Conservation (phyloP, 2,113 vertebrate species). For the Promerops cafer region DNA sequence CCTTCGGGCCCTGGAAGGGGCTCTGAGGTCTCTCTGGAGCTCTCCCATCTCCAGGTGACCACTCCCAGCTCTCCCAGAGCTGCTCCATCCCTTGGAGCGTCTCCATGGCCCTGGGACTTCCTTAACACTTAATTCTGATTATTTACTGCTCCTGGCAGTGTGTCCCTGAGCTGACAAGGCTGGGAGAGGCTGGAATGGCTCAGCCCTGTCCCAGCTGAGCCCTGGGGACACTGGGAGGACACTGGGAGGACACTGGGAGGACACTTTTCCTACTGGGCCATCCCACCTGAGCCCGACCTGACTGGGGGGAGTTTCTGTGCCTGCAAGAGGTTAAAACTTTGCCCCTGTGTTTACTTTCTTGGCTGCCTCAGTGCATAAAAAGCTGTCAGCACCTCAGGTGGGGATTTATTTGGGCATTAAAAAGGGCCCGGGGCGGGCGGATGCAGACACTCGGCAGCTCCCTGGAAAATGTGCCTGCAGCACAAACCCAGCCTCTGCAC, state of each 20-base stretch:
- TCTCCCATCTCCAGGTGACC: not conserved
- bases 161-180: not conserved
- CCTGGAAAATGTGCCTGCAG: constrained; percentile 79
- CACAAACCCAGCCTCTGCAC: constrained; percentile 57
- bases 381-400: constrained; percentile 80
- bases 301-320: not conserved
- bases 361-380: constrained; percentile 73
- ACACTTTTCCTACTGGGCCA: not conserved
- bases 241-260: not conserved
- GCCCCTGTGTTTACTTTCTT: constrained; percentile 72
- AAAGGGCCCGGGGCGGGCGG: constrained; percentile 73
- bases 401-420: constrained; percentile 85
- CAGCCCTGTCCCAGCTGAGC: not conserved
- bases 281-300: constrained; percentile 3
- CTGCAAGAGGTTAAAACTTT: constrained; percentile 74
- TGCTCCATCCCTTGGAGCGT: not conserved
- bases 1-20: not conserved
- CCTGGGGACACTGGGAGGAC: not conserved
- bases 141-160: rapidly evolving
- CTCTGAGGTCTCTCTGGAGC: not conserved
- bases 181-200: not conserved
- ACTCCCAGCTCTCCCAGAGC: not conserved
- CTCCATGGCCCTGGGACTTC: rapidly evolving
- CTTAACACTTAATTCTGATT: not conserved
- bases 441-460: constrained; percentile 72